These are phyloP conservation scores for Ptilorrhoa leucosticta DNA, from an alignment of 2,113 vertebrate genomes.

Conservation along the genomic window DNA sequence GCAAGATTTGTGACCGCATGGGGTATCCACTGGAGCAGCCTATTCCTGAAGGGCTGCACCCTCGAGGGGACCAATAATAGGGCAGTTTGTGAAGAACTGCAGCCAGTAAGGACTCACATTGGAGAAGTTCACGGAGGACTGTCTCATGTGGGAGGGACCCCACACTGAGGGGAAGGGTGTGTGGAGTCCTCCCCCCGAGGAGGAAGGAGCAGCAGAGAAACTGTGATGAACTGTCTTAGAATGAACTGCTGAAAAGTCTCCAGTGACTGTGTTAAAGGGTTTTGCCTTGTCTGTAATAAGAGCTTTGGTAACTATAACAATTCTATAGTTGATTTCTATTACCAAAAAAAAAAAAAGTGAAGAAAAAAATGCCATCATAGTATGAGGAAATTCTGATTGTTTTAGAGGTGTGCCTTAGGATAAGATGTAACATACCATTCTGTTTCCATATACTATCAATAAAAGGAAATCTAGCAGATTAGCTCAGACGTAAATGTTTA, in stretches of 20 bases:
- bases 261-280: not conserved
- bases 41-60: not conserved
- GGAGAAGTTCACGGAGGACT: not conserved
- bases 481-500: not conserved
- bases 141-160: not conserved
- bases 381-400: not conserved
- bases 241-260: not conserved
- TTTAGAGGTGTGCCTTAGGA: not conserved
- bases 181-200: rapidly evolving
- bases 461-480: not conserved
- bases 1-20: not conserved
- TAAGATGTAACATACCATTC: not conserved
- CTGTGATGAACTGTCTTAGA: not conserved
- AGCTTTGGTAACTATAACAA: not conserved
- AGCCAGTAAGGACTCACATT: not conserved
- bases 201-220: not conserved
- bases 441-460: not conserved
- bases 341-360: not conserved
- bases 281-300: not conserved
- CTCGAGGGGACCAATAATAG: not conserved
- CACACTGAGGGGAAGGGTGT: not conserved
- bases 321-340: not conserved
- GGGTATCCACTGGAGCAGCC: not conserved
- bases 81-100: not conserved
- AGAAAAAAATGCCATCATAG: not conserved